Conservation (phyloP, 1,140 invertebrate species). For the Brachionus sp. region DNA sequence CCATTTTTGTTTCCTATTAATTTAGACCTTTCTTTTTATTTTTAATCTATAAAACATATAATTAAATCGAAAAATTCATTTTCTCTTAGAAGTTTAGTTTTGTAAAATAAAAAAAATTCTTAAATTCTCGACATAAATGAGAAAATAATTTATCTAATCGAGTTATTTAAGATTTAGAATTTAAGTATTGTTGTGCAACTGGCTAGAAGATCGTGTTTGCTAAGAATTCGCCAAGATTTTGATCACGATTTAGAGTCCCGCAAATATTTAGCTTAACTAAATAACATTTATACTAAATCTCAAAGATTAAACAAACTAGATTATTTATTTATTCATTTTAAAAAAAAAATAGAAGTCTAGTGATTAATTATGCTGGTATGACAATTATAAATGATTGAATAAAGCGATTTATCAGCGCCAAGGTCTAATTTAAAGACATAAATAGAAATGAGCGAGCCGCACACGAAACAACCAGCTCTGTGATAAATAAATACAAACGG, state of each 20-base stretch:
- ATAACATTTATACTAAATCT: slow-evolving; percentile 21
- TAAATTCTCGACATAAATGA: no score
- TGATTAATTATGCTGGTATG: slow-evolving; percentile 2
- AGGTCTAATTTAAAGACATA: not conserved
- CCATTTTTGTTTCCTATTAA: not conserved
- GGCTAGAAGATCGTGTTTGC: not conserved
- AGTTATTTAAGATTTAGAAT: not conserved
- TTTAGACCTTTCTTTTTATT: no score
- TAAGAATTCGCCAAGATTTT: not conserved
- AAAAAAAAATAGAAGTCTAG: not conserved
- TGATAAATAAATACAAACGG: not conserved
- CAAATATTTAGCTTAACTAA: not conserved
- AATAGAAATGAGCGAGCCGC: not conserved
- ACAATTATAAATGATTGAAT: slow-evolving; percentile 28
- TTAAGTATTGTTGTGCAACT: not conserved
- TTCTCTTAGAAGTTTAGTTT: no score
- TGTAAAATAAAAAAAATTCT: no score
- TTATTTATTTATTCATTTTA: not conserved
- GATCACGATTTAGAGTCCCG: not conserved
- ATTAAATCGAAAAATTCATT: no score
- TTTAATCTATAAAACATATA: no score
- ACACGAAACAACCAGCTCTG: not conserved
- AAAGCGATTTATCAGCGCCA: slow-evolving; percentile 20
- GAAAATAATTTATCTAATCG: not conserved
- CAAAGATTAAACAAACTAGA: slow-evolving; percentile 27